These are phyloP conservation scores for Liolophura sinensis DNA, from an alignment of 1,140 invertebrate species.

Conservation along the genomic window DNA sequence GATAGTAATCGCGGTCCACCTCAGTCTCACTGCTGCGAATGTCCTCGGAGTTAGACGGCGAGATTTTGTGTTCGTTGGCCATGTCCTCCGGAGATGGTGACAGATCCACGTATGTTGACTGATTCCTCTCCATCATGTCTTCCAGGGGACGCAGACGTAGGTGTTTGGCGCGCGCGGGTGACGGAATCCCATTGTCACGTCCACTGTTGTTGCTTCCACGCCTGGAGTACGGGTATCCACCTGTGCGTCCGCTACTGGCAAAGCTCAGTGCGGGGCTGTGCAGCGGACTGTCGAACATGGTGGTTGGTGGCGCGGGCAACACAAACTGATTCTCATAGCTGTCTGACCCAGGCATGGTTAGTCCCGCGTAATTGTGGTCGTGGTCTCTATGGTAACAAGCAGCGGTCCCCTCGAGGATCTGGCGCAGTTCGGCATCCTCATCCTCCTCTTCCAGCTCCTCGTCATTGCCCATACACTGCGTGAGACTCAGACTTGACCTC, in stretches of 20 bases:
- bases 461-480: too few species aligned
- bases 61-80: constrained; percentile 23
- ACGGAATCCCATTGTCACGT: constrained; percentile 4
- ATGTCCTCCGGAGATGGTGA: constrained; percentile 44
- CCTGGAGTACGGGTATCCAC: too few species aligned
- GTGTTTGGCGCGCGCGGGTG: constrained; percentile 45
- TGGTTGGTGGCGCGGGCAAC: constrained; percentile 38
- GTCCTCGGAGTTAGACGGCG: constrained; percentile 48
- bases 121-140: constrained; percentile 40
- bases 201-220: too few species aligned
- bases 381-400: too few species aligned
- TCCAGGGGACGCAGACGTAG: constrained; percentile 43
- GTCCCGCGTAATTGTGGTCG: constrained; percentile 33
- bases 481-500: too few species aligned
- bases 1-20: constrained; percentile 27
- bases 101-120: constrained; percentile 46
- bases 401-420: too few species aligned
- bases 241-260: too few species aligned
- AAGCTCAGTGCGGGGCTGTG: too few species aligned
- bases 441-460: too few species aligned
- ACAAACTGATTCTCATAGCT: constrained; percentile 23
- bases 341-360: constrained; percentile 17
- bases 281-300: constrained; percentile 3
- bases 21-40: constrained; percentile 47
- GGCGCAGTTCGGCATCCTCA: too few species aligned